These are phyloP conservation scores for Lithobates pipiens DNA, from an alignment of 2,797 vertebrate species.

Conservation along the genomic window DNA sequence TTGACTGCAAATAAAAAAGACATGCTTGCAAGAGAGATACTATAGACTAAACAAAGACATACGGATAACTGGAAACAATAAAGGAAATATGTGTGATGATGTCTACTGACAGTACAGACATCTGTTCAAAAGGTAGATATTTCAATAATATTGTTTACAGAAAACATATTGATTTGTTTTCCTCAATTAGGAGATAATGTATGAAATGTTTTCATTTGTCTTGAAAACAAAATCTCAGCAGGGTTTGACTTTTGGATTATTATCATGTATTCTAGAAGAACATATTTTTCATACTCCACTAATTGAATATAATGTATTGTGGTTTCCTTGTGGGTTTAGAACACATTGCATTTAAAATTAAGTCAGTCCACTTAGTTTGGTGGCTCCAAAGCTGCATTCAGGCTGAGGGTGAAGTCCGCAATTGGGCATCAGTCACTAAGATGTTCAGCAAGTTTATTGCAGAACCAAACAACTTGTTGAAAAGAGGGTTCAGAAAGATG, in stretches of 20 bases:
- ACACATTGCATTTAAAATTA: no score
- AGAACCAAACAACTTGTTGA: no score
- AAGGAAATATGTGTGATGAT: slow-evolving; percentile 14
- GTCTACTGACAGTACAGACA: slow-evolving; percentile 35
- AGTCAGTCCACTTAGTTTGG: no score
- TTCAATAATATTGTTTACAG: slow-evolving; percentile 26
- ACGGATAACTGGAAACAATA: slow-evolving; percentile 45
- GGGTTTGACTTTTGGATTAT: background rate
- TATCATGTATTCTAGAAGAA: no score
- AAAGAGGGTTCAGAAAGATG: no score
- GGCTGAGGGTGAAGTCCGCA: no score
- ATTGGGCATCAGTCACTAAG: no score
- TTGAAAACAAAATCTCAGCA: background rate
- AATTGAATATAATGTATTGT: no score
- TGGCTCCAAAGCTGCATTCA: no score
- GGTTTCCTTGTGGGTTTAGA: no score
- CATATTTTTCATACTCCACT: no score
- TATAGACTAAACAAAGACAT: slow-evolving; percentile 40
- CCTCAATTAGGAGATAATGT: background rate
- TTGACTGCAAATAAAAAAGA: slow-evolving; percentile 14
- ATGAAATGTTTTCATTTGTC: slow-evolving; percentile 2
- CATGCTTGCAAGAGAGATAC: slow-evolving; percentile 9
- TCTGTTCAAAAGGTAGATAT: slow-evolving; percentile 34
- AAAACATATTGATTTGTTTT: slow-evolving; percentile 17
- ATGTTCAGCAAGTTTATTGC: no score